These are phyloP conservation scores for Campoletis sonorensis DNA, from an alignment of 1,140 invertebrate species.

Conservation along the genomic window DNA sequence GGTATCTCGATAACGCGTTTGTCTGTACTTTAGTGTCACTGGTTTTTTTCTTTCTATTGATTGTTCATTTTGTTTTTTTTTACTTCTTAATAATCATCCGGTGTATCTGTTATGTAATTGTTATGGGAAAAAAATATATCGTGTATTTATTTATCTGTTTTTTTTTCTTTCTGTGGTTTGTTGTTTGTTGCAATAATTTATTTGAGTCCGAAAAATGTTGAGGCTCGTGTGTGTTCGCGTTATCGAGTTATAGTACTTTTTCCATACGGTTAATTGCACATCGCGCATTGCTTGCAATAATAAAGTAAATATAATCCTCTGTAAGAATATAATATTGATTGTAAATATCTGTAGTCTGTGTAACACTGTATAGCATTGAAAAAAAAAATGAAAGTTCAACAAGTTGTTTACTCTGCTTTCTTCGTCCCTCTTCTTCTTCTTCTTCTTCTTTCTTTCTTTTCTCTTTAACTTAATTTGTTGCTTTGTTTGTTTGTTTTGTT, in stretches of 20 bases:
- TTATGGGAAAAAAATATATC: constrained; percentile 76
- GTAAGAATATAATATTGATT: constrained; percentile 78
- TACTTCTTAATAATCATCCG: constrained; percentile 76
- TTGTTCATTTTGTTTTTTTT: constrained; percentile 22
- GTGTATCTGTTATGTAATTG: constrained; percentile 73
- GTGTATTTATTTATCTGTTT: constrained; percentile 57
- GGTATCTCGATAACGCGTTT: constrained; percentile 68
- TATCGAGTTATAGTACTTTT: constrained; percentile 62
- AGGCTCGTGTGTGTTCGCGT: not conserved
- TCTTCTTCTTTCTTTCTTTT: too few relatives aligned
- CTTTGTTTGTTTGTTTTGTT: constrained; percentile 3
- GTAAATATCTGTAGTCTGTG: constrained; percentile 78
- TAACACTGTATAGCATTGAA: constrained; percentile 78
- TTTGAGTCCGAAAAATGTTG: not conserved
- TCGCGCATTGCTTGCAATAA: constrained; percentile 71
- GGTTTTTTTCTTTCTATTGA: not conserved
- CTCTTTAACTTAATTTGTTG: constrained; percentile 14
- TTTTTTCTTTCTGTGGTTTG: not conserved
- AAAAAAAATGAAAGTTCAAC: constrained; percentile 73
- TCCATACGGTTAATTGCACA: constrained; percentile 67
- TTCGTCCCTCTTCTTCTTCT: too few relatives aligned
- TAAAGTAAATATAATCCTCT: constrained; percentile 78
- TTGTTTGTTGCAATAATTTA: too few relatives aligned
- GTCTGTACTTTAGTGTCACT: not conserved
- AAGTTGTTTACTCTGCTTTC: constrained; percentile 61